phyloP scores from a whole-genome alignment of 1,140 invertebrate species.

The Aphelenchoides besseyi region DNA sequence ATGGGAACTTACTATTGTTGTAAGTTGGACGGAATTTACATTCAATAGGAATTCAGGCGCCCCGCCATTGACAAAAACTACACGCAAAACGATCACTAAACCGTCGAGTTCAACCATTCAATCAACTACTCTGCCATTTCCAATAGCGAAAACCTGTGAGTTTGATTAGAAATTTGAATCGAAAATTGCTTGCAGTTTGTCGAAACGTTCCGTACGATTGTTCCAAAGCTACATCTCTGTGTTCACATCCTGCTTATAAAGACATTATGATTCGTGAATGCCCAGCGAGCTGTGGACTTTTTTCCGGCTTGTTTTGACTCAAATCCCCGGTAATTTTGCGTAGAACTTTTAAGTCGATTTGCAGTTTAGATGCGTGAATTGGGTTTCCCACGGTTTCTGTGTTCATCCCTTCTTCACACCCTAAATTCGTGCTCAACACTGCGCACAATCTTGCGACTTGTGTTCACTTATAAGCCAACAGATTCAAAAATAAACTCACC shows the following conservation, averaged over 20 bases:
- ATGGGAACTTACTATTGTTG: slow-evolving; percentile 15
- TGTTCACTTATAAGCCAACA: not conserved
- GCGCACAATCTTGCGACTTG: slow-evolving; percentile 53
- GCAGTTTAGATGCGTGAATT: slow-evolving; percentile 6
- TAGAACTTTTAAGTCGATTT: slow-evolving; percentile 17
- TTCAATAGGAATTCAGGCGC: not conserved
- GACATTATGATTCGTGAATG: not conserved
- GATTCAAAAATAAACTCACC: slow-evolving; percentile 38
- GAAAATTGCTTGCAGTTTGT: not conserved
- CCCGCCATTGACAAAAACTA: not conserved
- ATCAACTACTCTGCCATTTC: not conserved
- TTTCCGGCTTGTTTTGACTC: not conserved
- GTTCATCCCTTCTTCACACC: slow-evolving; percentile 4
- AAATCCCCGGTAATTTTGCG: not conserved
- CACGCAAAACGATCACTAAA: not conserved
- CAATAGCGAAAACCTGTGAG: too few relatives aligned
- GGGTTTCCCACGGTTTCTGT: not conserved
- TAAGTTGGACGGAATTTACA: not conserved
- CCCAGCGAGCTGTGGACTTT: slow-evolving; percentile 3
- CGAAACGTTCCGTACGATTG: not conserved
- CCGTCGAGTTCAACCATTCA: not conserved
- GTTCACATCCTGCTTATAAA: not conserved
- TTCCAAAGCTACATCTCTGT: not conserved
- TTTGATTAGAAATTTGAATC: too few relatives aligned
- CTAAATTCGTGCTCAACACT: slow-evolving; percentile 4